phyloP scores from a whole-genome alignment of 2,113 vertebrate genomes.

The Gorilla gorilla region DNA sequence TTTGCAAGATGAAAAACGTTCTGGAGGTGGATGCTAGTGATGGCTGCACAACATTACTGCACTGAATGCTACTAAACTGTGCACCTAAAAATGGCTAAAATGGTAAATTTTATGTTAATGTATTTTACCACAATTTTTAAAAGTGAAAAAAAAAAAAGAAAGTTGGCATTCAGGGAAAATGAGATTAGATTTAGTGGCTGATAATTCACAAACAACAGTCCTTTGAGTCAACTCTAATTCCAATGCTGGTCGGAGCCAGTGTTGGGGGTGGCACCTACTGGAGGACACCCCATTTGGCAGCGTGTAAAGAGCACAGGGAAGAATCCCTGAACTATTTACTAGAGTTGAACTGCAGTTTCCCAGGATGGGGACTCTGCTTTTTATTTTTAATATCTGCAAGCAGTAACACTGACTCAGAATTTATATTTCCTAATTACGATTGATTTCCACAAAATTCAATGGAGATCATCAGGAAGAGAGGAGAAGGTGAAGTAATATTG shows the following conservation, averaged over 20 bases:
- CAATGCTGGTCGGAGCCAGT: neutral
- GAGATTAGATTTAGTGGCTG: neutral
- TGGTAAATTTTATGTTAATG: neutral
- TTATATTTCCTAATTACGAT: neutral
- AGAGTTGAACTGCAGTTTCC: neutral
- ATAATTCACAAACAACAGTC: neutral
- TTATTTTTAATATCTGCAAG: neutral
- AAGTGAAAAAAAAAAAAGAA: neutral
- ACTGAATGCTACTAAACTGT: neutral
- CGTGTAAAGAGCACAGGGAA: rapidly evolving
- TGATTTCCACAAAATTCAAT: neutral
- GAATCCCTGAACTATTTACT: neutral
- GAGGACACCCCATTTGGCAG: neutral
- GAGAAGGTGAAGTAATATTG: rapidly evolving
- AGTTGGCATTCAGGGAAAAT: neutral
- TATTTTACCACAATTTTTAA: neutral
- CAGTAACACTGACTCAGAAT: neutral
- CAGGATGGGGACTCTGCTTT: neutral
- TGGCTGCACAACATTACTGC: rapidly evolving
- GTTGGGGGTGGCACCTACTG: neutral
- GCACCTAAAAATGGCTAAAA: neutral
- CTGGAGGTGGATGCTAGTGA: neutral
- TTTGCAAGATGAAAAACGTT: neutral
- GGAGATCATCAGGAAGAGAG: neutral
- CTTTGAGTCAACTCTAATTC: neutral